Conservation (phyloP, 2,888 invertebrate species). For the Stenolophus ochropezus region DNA sequence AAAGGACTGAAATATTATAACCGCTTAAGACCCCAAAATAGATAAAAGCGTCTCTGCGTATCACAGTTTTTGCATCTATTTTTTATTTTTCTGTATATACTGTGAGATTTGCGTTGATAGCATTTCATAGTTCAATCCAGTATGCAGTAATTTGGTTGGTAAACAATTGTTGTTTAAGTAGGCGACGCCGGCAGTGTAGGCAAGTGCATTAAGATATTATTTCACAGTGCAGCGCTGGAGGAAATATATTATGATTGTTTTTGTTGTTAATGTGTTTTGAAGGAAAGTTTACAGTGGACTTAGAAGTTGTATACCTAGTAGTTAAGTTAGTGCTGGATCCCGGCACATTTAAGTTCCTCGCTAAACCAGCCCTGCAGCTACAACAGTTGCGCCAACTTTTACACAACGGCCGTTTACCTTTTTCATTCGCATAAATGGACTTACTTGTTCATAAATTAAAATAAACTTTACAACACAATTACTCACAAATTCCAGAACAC, state of each 20-base stretch:
- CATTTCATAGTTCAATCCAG: too few relatives aligned
- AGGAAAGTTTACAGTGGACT: conserved; percentile 43
- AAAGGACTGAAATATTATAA: too few relatives aligned
- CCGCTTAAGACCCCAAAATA: too few relatives aligned
- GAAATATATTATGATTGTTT: conserved; percentile 49
- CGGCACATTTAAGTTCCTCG: conserved; percentile 37
- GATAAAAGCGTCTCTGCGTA: too few relatives aligned
- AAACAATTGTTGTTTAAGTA: too few relatives aligned
- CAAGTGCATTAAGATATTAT: not conserved
- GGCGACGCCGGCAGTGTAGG: not conserved
- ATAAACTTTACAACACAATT: too few relatives aligned
- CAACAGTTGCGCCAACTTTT: conserved; percentile 39
- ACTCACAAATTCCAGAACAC: too few relatives aligned
- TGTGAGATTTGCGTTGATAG: too few relatives aligned
- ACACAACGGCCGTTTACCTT: not conserved
- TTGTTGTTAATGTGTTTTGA: conserved; percentile 46
- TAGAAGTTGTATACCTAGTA: conserved; percentile 23
- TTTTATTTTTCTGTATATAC: too few relatives aligned
- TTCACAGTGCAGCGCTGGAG: not conserved
- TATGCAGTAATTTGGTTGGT: too few relatives aligned
- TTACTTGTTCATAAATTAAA: conserved; percentile 1
- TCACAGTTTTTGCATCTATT: too few relatives aligned
- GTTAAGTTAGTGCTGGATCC: conserved; percentile 38
- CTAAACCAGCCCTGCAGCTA: conserved; percentile 29
- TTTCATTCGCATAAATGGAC: not conserved